Base-by-base conservation (phyloP, 2,797 vertebrate genomes). In the Hipposideros larvatus region DNA sequence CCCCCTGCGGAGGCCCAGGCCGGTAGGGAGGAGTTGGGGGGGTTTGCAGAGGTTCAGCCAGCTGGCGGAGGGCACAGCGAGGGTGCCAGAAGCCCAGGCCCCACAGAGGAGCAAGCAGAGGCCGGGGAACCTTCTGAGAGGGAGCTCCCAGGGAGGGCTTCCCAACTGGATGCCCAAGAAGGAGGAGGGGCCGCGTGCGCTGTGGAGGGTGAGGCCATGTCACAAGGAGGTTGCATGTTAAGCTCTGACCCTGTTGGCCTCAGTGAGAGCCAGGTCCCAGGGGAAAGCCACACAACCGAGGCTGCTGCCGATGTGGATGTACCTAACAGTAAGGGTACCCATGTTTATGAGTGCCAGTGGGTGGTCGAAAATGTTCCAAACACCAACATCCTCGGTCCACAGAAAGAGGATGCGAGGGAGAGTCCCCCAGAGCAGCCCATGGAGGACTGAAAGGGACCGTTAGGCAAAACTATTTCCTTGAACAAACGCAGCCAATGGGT, bases 381-480 rank as follows among this genome's bases (percentile, higher is more conserved):
- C 15, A 2, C 0, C 0, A 75, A 48, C 63, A 41, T 4, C 51
- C 48, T 22, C 0, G 78, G 26, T 41, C 16, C 79, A 0, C 91
- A 14, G 26, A 75, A 75, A 51, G 94, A 61, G 7, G 10, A 1
- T 15, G 15, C 53, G n/a, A 34, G 57, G 41, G 93, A 53, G 9
- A 68, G 51, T 18, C 79, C 14, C 21, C 51, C 86, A 57, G 97
- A 89, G 63, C 95, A 87, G 77, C 93, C 85, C 11, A 83, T 79
- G 0, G 97, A 98, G 94, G 95, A 98, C 37, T 98, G 96, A 97
- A 75, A 65, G 80, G 19, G 0, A 1, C 73, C 48, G 16, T 51
- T 41, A 37, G 41, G 34, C 75, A 24, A 21, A 31, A 93, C 59
- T 85, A 92, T 91, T 83, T 94, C 93, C 90, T 85, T 63, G 82